Percentiles rank a stretch among this genome's conserved stretches.
These are phyloP conservation scores for Octodonta nipae DNA, from an alignment of 2,888 invertebrate species.

Conservation along the genomic window DNA sequence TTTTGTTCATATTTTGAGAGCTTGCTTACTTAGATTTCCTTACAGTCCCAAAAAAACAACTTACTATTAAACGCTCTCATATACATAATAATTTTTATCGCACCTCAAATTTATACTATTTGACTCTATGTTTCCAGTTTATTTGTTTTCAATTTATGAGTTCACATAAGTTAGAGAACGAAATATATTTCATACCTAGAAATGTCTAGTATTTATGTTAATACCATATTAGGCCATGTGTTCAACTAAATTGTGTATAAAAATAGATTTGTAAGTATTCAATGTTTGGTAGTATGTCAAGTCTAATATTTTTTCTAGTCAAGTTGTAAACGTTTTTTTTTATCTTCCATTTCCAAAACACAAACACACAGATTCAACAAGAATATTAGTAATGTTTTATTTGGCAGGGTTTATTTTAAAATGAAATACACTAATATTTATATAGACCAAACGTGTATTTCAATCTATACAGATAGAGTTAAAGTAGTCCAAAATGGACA, in stretches of 20 bases:
- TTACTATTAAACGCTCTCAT: too few relatives aligned
- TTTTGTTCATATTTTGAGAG: too few relatives aligned
- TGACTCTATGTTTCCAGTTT: too few relatives aligned
- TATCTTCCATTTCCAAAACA: constrained; percentile 1
- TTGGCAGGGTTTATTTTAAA: not conserved
- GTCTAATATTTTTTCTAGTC: constrained; percentile 24
- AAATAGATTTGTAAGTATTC: constrained; percentile 28
- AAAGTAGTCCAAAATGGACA: constrained; percentile 39
- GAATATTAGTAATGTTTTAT: constrained; percentile 17
- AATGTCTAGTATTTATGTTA: constrained; percentile 23
- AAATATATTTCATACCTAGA: too few relatives aligned
- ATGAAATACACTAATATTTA: constrained; percentile 3
- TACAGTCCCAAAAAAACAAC: too few relatives aligned
- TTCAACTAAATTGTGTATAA: constrained; percentile 28
- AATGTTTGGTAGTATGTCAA: constrained; percentile 26
- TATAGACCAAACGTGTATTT: constrained; percentile 11
- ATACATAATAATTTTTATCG: too few relatives aligned
- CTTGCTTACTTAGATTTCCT: too few relatives aligned
- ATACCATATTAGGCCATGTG: constrained; percentile 16
- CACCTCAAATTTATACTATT: too few relatives aligned
- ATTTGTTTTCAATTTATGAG: too few relatives aligned
- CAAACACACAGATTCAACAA: too few relatives aligned
- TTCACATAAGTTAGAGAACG: too few relatives aligned
- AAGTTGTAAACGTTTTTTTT: constrained; percentile 19
- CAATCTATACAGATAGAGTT: constrained; percentile 31